These are phyloP conservation scores for Ophion slaviceki DNA, from an alignment of 2,888 invertebrate species.

Conservation along the genomic window DNA sequence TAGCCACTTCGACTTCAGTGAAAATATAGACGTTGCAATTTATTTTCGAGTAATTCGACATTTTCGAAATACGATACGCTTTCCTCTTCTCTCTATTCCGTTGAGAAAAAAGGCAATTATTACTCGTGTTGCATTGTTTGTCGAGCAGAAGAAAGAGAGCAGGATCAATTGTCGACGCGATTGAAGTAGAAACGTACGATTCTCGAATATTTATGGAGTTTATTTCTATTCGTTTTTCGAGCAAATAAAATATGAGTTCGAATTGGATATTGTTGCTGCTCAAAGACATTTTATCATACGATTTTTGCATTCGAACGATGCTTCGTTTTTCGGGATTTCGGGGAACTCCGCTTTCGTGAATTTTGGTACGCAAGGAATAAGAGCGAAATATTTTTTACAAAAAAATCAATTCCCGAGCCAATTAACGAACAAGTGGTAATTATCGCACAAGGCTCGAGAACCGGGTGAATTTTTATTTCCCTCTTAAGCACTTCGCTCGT, in stretches of 20 bases:
- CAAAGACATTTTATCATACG: background rate
- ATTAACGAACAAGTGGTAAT: constrained; percentile 7
- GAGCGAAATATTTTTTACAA: background rate
- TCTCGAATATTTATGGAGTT: background rate
- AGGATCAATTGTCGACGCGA: background rate
- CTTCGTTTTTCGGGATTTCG: constrained; percentile 1
- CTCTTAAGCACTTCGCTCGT: constrained; percentile 38
- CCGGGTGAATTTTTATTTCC: constrained; percentile 8
- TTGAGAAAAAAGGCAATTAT: background rate
- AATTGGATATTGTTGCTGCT: background rate
- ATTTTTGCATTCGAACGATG: constrained; percentile 6
- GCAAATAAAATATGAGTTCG: background rate
- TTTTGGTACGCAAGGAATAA: background rate
- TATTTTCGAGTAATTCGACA: background rate
- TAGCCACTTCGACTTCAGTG: background rate
- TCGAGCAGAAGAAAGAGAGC: background rate
- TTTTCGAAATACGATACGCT: background rate
- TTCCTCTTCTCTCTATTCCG: background rate
- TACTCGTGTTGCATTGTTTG: background rate
- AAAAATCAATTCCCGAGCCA: constrained; percentile 4
- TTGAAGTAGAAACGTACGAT: background rate
- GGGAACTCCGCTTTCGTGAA: constrained; percentile 1
- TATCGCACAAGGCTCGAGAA: constrained; percentile 7
- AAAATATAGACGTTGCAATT: background rate
- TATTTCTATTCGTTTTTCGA: background rate